Conservation (phyloP, 2,113 vertebrate genomes). For the Paramisgurnus dabryanus region DNA sequence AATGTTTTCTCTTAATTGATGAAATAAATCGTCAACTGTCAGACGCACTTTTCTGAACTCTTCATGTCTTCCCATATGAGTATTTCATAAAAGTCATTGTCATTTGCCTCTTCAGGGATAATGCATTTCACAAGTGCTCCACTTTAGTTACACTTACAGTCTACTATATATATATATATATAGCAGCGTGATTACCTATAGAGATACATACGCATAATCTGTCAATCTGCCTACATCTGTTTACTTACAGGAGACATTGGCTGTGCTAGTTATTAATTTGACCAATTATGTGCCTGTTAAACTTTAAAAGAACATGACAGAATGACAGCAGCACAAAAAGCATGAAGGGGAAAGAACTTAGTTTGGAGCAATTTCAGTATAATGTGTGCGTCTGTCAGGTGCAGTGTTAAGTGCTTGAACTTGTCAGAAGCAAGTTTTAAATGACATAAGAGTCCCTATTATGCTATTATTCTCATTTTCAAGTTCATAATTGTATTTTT, state of each 20-base stretch:
- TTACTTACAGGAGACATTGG: not conserved
- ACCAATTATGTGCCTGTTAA: conserved; percentile 14
- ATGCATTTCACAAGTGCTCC: not conserved
- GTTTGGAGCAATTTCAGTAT: not conserved
- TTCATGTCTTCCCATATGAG: too few relatives aligned
- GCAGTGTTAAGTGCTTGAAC: not conserved
- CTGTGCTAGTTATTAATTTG: not conserved
- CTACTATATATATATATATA: too few relatives aligned
- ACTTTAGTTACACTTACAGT: not conserved
- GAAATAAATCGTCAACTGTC: too few relatives aligned
- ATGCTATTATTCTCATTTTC: too few relatives aligned
- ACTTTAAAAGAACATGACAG: conserved; percentile 32
- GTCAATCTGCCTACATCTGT: not conserved
- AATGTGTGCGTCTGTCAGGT: not conserved
- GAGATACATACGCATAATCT: not conserved
- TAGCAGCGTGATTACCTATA: not conserved
- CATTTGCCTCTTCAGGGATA: not conserved
- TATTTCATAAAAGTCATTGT: too few relatives aligned
- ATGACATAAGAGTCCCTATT: too few relatives aligned
- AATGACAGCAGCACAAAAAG: conserved; percentile 36
- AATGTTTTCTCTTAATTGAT: too few relatives aligned
- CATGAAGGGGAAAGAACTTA: not conserved
- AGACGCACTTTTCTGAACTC: too few relatives aligned
- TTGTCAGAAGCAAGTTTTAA: too few relatives aligned
- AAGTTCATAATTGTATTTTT: too few relatives aligned